Base-by-base conservation (phyloP, 2,888 invertebrate species). In the Mechanitis messenoides region DNA sequence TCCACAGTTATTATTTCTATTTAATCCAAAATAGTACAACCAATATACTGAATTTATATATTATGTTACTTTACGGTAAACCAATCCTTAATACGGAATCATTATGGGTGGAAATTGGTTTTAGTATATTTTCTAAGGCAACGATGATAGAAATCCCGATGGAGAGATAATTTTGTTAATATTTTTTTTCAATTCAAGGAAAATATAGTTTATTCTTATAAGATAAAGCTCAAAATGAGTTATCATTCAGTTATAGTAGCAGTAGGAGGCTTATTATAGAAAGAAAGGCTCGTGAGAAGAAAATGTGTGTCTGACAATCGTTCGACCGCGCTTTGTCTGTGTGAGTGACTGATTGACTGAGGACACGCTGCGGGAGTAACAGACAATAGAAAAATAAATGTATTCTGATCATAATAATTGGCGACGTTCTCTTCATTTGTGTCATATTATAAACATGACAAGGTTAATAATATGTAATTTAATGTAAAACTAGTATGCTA, bases 201-300 rank as follows among this genome's bases (percentile, higher is more conserved):
- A 60, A 63, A 54, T 2, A 20, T 11, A 33, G 20, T 33, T 6
- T 20, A 28, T 59, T 2, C 0, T 2, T 11, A 31, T 1, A 3
- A 0, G 2, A 4, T 56, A 63, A 56, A 38, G 56, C 3, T 46
- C 20, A 62, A 47, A 59, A 20, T 63, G 3, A 46, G 42, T 33
- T 53, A 28, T 53, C 2, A 6, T 2, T 28, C 55, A 45, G 55
- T 56, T 50, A 53, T 55, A 58, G 60, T 64, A 74, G 72, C 75
- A 72, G 73, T 75, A 74, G 76, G 75, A 74, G 74, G 73, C 77
- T 76, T 76, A 77, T 77, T 75, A 77, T 62, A 61, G 65, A 60
- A 65, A 65, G 61, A 63, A 65, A 67, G 69, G 68, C 65, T 65
- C 70, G 74, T 76, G 76, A 67, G 76, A 76, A 76, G 67, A 68